Base-by-base conservation (phyloP, 1,140 invertebrate genomes). In the Euura lappo region DNA sequence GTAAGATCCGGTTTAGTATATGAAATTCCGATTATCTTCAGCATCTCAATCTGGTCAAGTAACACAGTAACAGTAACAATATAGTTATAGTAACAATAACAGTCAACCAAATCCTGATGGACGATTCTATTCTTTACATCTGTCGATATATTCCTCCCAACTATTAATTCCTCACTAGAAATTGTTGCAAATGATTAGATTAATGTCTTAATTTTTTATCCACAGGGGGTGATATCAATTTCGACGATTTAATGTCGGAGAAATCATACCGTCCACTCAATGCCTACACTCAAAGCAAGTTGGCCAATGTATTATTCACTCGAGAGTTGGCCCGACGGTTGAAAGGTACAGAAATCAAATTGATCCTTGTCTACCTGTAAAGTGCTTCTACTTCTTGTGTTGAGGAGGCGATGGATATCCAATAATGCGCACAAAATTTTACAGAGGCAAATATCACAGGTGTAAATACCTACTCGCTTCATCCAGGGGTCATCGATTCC, bases 271-370 rank as follows among this genome's bases (percentile, higher is more conserved):
- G 88, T 71, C 84, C 92, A 3, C 73, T 89, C 3, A 81, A 79
- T 11, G 90, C 90, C 5, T 96, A 95, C 82, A 78, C 83, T 7
- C 92, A 93, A 79, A 94, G 93, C 80, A 95, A 96, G 88, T 77
- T 95, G 72, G 93, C 93, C 4, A 94, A 95, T 77, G 83, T 94
- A 44, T 82, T 95, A n/a, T 95, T 95, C 77, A 90, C 91, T 0
- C 88, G 85, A 46, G 92, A 94, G 82, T 82, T 95, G 6, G 84
- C 89, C 2, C 84, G 84, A 51, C 83, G 88, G 76, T 79, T 95
- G 2, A 82, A 91, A 88, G 91, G 89, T 87, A 88, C 75, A 7
- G 28, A 28, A 28, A 28, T 28, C 28, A 28, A 28, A 28, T 28
- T 28, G 28, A 28, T 28, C 28, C 28, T 1, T 28, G 28, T 28